Percentiles rank a stretch among this genome's conserved stretches.
phyloP scores from a whole-genome alignment of 2,888 invertebrate species.

The Actias luna region DNA sequence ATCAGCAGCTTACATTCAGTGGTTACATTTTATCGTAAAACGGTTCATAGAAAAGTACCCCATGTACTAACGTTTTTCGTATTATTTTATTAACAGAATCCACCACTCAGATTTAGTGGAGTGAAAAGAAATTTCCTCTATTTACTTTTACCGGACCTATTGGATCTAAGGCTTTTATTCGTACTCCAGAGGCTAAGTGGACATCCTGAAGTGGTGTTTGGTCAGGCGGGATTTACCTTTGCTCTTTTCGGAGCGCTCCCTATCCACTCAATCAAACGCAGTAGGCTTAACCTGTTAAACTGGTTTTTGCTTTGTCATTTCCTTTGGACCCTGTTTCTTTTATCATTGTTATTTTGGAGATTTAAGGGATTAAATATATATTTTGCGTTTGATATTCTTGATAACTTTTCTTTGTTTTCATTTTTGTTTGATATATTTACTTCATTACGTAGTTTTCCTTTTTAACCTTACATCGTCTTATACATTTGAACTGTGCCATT shows the following conservation, averaged over 20 bases:
- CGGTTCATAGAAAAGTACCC: slow-evolving; percentile 23
- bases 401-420: neutral
- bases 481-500: too few relatives aligned
- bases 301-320: slow-evolving; percentile 55
- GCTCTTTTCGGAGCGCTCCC: slow-evolving; percentile 69
- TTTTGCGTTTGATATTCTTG: neutral
- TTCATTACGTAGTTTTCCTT: too few relatives aligned
- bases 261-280: slow-evolving; percentile 68
- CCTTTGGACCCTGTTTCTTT: neutral
- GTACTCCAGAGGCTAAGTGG: slow-evolving; percentile 67
- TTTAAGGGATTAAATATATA: neutral
- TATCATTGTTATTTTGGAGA: neutral
- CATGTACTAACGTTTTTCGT: slow-evolving; percentile 27
- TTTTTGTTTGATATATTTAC: neutral
- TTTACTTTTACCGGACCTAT: slow-evolving; percentile 57
- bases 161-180: slow-evolving; percentile 56
- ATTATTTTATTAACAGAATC: slow-evolving; percentile 45
- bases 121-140: slow-evolving; percentile 64
- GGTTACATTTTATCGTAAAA: slow-evolving; percentile 26
- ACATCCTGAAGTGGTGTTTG: slow-evolving; percentile 77
- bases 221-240: slow-evolving; percentile 77
- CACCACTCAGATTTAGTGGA: slow-evolving; percentile 37
- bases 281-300: slow-evolving; percentile 49
- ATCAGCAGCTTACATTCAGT: neutral
- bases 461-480: too few relatives aligned